phyloP scores from a whole-genome alignment of 2,888 invertebrate species.

The Mythimna vitellina region DNA sequence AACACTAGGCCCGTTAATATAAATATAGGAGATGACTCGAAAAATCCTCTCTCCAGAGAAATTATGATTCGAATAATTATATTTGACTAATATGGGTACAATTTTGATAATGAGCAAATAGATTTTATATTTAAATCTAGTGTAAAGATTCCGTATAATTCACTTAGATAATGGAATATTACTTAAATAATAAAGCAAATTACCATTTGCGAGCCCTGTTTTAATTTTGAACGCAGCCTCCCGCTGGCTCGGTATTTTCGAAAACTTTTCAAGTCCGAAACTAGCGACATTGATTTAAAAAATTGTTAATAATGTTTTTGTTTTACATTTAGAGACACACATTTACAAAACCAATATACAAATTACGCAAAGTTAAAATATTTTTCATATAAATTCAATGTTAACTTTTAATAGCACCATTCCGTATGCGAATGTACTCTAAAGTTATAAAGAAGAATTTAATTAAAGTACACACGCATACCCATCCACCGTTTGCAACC shows the following conservation, averaged over 20 bases:
- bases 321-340: conserved; percentile 67
- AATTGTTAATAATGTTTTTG: conserved; percentile 50
- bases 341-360: conserved; percentile 68
- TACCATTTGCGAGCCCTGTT: conserved; percentile 75
- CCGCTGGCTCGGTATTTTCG: conserved; percentile 52
- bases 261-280: conserved; percentile 63
- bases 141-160: conserved; percentile 82
- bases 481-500: conserved; percentile 64
- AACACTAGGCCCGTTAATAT: conserved; percentile 77
- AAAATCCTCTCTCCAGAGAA: conserved; percentile 46
- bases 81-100: conserved; percentile 86
- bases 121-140: conserved; percentile 84
- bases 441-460: conserved; percentile 48
- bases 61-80: conserved; percentile 66
- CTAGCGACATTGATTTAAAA: conserved; percentile 40
- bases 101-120: conserved; percentile 89
- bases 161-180: conserved; percentile 89
- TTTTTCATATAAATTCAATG: conserved; percentile 67
- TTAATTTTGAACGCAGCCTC: conserved; percentile 62
- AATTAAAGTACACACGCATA: conserved; percentile 80
- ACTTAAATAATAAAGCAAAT: conserved; percentile 85
- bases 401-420: conserved; percentile 85
- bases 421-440: conserved; percentile 81
- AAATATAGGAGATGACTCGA: conserved; percentile 58
- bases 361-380: conserved; percentile 69